Evolutionary conservation across 92 coral and sea anemone genomes (phyloP), one percentile per base, ranked within the genome.

Genomic region (Anthopleura xanthogrammica): DNA sequence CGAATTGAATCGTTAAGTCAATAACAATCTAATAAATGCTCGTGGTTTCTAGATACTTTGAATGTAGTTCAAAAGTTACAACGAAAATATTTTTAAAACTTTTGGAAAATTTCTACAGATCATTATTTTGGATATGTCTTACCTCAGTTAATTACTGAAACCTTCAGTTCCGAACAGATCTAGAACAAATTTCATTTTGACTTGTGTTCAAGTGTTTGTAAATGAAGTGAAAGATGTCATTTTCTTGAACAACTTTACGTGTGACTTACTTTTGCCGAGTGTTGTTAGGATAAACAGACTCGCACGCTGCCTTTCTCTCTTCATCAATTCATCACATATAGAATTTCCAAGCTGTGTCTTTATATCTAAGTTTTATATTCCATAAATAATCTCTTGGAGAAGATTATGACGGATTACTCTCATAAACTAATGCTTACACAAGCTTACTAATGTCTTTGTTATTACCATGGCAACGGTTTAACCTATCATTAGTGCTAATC

Each of bases 391-490:
- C 70, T 62, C 9, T 9, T 62, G 11, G 11, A 8, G 29, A 0
- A 23, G 70, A 62, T 62, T 62, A 64, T 20, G 8, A 41, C 12
- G 76, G 75, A 65, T 80, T 64, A 62, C n/a, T 41, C 52, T 41
- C 0, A 54, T 54, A 54, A 54, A 54, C 70, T 20, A 5, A 62
- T 62, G 70, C 70, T 66, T 55, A 16, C 39, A 55, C 77, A 80
- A 43, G 83, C 76, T 41, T 80, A 64, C 12, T 41, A 75, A 23
- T 65, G 4, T 4, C 76, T 64, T 80, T 80, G 83, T 80, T 66
- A 80, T 80, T 60, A 17, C 83, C 83, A 80, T 80, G 83, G 83
- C 7, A 42, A 80, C 83, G 48, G 16, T 48, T 20, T 41, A 41
- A 66, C 83, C 76, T 80, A 80, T 80, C 64, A 80, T 64, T 80